A percentile compares a stretch with the other conserved stretches of the same genome.
These are phyloP conservation scores for Napeogenes inachia DNA, from an alignment of 2,888 invertebrate species.

Conservation along the genomic window DNA sequence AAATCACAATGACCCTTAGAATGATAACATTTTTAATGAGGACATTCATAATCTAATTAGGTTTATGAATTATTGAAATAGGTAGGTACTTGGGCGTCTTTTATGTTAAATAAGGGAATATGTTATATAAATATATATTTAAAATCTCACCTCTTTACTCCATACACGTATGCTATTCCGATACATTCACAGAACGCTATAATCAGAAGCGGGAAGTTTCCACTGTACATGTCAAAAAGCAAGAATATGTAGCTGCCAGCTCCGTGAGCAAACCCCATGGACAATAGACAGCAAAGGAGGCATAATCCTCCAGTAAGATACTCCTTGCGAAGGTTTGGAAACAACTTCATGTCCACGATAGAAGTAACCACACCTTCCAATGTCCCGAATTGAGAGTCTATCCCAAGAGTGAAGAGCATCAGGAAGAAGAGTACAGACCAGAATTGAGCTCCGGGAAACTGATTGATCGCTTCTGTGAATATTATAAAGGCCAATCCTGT, in stretches of 20 bases:
- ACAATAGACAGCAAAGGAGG: slow-evolving; percentile 87
- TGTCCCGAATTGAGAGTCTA: slow-evolving; percentile 97
- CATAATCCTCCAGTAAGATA: slow-evolving; percentile 90
- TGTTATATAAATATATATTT: neutral
- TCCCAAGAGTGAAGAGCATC: slow-evolving; percentile 97
- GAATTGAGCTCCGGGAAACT: slow-evolving; percentile 96
- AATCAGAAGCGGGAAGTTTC: slow-evolving; percentile 93
- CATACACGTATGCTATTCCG: slow-evolving; percentile 95
- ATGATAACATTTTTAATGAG: no score
- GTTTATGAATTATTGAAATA: no score
- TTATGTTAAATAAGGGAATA: no score
- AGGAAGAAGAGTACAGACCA: slow-evolving; percentile 98
- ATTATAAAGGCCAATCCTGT: slow-evolving; percentile 98
- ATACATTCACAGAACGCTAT: slow-evolving; percentile 96
- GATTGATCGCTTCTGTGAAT: slow-evolving; percentile 98
- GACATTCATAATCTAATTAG: no score
- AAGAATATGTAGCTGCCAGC: slow-evolving; percentile 96
- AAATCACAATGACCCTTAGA: no score
- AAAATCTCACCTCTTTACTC: slow-evolving; percentile 85
- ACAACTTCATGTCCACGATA: slow-evolving; percentile 95
- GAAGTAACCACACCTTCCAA: slow-evolving; percentile 97
- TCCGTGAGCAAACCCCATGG: slow-evolving; percentile 94
- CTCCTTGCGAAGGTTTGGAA: slow-evolving; percentile 94
- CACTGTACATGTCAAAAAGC: slow-evolving; percentile 95
- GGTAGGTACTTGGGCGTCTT: no score